Percentiles rank a stretch among this genome's conserved stretches.
Evolutionary conservation across 2,888 invertebrate species (phyloP).

Genomic region (Sepiola atlantica): DNA sequence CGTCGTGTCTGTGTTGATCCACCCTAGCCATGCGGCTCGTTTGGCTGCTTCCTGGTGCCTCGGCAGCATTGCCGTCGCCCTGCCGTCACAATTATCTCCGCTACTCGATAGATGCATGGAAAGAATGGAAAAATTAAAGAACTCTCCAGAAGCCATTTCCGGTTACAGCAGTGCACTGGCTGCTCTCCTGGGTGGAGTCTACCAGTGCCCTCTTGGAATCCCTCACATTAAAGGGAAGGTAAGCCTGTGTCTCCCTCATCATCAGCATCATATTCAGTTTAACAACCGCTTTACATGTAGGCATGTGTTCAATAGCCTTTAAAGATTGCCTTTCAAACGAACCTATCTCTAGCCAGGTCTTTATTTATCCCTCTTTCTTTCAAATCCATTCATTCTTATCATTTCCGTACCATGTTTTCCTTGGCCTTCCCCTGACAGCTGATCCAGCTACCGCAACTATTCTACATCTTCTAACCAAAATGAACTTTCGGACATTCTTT

Average conservation of each 20-base stretch:
- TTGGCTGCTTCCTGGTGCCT: slow-evolving; percentile 96
- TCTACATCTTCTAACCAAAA: no score
- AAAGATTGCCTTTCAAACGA: no score
- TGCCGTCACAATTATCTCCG: slow-evolving; percentile 94
- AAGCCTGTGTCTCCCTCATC: slow-evolving; percentile 51
- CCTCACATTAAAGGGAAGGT: slow-evolving; percentile 98
- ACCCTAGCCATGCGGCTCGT: slow-evolving; percentile 94
- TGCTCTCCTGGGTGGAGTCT: slow-evolving; percentile 89
- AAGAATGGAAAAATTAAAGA: slow-evolving; percentile 81
- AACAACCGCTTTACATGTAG: no score
- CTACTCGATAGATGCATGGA: slow-evolving; percentile 83
- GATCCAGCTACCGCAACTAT: not conserved
- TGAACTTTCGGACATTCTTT: no score
- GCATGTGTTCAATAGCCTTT: no score
- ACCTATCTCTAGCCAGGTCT: no score
- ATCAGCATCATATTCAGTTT: not conserved
- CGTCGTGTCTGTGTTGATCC: slow-evolving; percentile 89
- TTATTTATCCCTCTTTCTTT: no score
- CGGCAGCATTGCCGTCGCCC: slow-evolving; percentile 91
- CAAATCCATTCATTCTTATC: not conserved
- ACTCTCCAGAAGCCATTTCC: slow-evolving; percentile 82
- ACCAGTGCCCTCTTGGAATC: slow-evolving; percentile 83
- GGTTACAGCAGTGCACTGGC: slow-evolving; percentile 95
- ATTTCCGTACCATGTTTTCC: not conserved
- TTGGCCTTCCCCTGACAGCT: not conserved